Conservation (phyloP, 2,113 vertebrate genomes). For the Hydropotes inermis region DNA sequence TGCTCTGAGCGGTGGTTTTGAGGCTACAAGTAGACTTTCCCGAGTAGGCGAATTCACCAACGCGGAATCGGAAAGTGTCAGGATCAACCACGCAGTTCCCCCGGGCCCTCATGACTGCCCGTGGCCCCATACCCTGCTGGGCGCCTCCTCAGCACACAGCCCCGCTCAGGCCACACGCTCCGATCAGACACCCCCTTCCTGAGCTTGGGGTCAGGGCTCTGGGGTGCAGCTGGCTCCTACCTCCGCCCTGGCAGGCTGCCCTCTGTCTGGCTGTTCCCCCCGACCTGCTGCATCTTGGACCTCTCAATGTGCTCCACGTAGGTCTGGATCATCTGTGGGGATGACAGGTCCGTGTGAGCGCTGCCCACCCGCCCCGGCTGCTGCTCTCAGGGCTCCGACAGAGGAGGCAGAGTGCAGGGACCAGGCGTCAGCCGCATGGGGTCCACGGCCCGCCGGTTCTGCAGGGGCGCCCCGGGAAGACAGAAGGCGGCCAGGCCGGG, state of each 20-base stretch:
- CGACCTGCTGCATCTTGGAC: conserved; percentile 94
- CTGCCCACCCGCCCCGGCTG: background rate
- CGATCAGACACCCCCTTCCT: background rate
- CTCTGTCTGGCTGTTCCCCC: conserved; percentile 91
- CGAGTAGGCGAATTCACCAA: background rate
- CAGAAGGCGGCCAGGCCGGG: no score
- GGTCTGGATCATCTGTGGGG: conserved; percentile 96
- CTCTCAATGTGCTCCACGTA: conserved; percentile 98
- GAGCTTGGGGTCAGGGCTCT: background rate
- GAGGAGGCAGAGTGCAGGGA: background rate
- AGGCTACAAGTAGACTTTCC: background rate
- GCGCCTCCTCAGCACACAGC: background rate
- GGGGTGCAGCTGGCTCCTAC: conserved; percentile 77
- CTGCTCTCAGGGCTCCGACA: background rate
- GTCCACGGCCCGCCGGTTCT: background rate
- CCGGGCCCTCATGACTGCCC: background rate
- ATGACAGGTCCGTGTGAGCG: background rate
- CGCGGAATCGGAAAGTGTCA: background rate
- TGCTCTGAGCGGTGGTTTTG: background rate
- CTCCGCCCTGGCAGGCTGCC: conserved; percentile 89
- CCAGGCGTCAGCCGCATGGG: no score
- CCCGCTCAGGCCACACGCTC: background rate
- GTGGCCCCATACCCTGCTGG: rapidly evolving
- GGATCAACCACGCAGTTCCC: rapidly evolving
- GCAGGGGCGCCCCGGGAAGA: background rate